phyloP scores from a whole-genome alignment of 2,113 vertebrate genomes.

The Menura novaehollandiae region DNA sequence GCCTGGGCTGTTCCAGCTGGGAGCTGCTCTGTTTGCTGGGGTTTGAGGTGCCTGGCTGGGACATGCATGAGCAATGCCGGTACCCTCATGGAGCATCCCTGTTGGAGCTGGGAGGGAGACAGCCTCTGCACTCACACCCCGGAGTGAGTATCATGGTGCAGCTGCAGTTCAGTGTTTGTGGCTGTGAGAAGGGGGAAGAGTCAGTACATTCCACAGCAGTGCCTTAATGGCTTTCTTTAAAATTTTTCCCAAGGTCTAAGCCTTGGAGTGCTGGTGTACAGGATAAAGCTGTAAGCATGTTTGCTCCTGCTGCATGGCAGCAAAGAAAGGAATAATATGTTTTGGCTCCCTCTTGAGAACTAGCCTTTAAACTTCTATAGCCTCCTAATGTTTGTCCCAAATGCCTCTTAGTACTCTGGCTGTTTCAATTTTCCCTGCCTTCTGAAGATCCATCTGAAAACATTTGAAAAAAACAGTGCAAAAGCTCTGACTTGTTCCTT shows the following conservation, averaged over 20 bases:
- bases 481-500: background rate
- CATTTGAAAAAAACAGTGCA: background rate
- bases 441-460: background rate
- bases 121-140: background rate
- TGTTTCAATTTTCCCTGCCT: background rate
- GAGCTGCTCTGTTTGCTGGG: background rate
- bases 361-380: background rate
- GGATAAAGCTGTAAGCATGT: background rate
- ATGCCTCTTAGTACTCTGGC: background rate
- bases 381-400: background rate
- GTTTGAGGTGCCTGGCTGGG: background rate
- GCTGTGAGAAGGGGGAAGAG: background rate
- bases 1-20: background rate
- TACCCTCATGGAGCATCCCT: background rate
- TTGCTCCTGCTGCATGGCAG: background rate
- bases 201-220: background rate
- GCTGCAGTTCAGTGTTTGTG: background rate
- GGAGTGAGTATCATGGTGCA: background rate
- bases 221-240: background rate
- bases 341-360: background rate
- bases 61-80: background rate
- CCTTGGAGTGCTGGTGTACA: background rate
- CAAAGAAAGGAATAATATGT: background rate
- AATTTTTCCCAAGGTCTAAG: background rate
- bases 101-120: background rate